These are phyloP conservation scores for Odontamblyopus rebecca DNA, from an alignment of 2,797 vertebrate species.

Conservation along the genomic window DNA sequence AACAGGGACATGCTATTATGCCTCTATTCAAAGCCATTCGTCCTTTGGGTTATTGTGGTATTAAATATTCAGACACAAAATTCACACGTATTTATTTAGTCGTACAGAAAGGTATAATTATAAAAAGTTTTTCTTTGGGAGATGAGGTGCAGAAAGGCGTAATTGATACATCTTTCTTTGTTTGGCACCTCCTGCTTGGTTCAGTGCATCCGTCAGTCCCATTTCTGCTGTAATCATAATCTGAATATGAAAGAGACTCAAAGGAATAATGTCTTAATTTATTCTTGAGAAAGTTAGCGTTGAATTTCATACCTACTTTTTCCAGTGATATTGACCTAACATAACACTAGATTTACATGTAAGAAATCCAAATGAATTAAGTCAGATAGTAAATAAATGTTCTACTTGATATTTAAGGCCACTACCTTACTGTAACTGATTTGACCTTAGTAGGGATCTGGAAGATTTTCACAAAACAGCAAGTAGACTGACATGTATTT, in stretches of 20 bases:
- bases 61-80: slow-evolving; percentile 1
- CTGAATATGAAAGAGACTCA: not conserved
- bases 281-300: not conserved
- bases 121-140: not conserved
- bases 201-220: not conserved
- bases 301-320: not conserved
- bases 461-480: not conserved
- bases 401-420: not conserved
- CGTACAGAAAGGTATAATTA: not conserved
- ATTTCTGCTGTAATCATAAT: not conserved
- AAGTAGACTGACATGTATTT: not conserved
- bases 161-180: slow-evolving; percentile 12
- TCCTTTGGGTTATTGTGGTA: no score
- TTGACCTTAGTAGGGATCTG: no score
- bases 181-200: not conserved
- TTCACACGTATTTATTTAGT: not conserved
- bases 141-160: slow-evolving; percentile 7
- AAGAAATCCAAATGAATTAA: not conserved
- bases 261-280: not conserved
- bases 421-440: no score
- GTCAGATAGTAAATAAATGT: not conserved
- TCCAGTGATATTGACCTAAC: not conserved
- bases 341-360: not conserved
- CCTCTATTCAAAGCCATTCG: not conserved
- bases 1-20: not conserved